These are phyloP conservation scores for Coryphaenoides rupestris DNA, from an alignment of 2,113 vertebrate genomes.

Conservation along the genomic window DNA sequence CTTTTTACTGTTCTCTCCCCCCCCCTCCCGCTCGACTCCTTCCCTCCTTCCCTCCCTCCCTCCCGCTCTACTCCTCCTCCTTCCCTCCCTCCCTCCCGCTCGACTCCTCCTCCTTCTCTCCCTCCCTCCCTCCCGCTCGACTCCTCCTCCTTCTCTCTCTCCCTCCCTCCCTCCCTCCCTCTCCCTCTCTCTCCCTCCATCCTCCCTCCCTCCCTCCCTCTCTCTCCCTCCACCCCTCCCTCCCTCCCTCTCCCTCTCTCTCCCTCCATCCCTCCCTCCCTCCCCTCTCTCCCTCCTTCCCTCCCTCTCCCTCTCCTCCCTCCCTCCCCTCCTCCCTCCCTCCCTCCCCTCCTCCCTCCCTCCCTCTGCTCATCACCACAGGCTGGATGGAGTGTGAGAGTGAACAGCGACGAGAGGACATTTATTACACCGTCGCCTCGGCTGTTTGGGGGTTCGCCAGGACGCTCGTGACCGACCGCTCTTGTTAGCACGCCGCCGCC, in stretches of 20 bases:
- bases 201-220: too few species aligned
- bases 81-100: constrained; percentile 1
- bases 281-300: too few species aligned
- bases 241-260: too few species aligned
- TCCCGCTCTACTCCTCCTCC: background rate
- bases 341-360: constrained; percentile 2
- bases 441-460: constrained; percentile 40
- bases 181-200: too few species aligned
- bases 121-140: constrained; percentile 8
- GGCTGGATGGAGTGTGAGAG: constrained; percentile 40
- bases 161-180: background rate
- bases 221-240: background rate
- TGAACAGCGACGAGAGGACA: constrained; percentile 37
- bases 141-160: too few species aligned
- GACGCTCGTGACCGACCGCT: constrained; percentile 25
- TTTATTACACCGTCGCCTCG: constrained; percentile 47
- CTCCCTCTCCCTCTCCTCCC: too few species aligned
- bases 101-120: background rate
- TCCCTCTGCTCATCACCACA: constrained; percentile 35
- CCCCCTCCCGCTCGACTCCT: too few species aligned
- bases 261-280: too few species aligned
- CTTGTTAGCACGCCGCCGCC: constrained; percentile 45
- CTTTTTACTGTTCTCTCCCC: too few species aligned
- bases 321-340: background rate
- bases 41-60: too few species aligned